Percentiles rank a stretch among this genome's conserved stretches.
These are phyloP conservation scores for Chaetoderma sp. DNA, from an alignment of 2,888 invertebrate genomes.

Conservation along the genomic window DNA sequence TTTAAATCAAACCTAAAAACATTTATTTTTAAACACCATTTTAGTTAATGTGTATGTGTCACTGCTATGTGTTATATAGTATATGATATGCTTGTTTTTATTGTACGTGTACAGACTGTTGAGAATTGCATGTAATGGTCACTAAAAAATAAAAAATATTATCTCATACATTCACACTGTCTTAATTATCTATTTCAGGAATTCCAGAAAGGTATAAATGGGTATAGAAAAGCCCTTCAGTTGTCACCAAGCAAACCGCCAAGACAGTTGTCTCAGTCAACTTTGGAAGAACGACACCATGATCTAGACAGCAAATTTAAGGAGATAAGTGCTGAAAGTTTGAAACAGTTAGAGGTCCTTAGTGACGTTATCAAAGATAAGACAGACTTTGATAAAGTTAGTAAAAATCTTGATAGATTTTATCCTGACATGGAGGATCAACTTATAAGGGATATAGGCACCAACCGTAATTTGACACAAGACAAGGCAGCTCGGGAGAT, in stretches of 20 bases:
- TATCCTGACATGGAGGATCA: slow-evolving; percentile 54
- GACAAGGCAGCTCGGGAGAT: slow-evolving; percentile 46
- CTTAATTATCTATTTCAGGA: slow-evolving; percentile 41
- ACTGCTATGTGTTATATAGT: too few species aligned
- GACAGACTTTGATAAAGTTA: slow-evolving; percentile 54
- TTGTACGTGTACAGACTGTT: too few species aligned
- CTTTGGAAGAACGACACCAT: slow-evolving; percentile 56
- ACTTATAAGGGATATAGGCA: slow-evolving; percentile 45
- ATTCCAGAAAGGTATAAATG: slow-evolving; percentile 57
- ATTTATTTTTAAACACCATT: too few species aligned
- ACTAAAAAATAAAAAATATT: neutral
- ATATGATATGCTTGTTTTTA: too few species aligned
- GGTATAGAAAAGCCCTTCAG: slow-evolving; percentile 54
- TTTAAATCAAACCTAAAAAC: too few species aligned
- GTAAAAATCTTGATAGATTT: slow-evolving; percentile 47
- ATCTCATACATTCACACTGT: neutral
- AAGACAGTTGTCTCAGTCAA: slow-evolving; percentile 50
- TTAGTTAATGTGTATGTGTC: too few species aligned
- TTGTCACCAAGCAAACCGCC: slow-evolving; percentile 57
- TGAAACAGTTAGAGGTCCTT: slow-evolving; percentile 53
- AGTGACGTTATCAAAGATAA: slow-evolving; percentile 51
- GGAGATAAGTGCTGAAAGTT: slow-evolving; percentile 54
- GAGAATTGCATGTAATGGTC: neutral
- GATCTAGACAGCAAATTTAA: slow-evolving; percentile 57
- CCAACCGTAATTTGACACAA: slow-evolving; percentile 46